These are phyloP conservation scores for Anguilla obscura DNA, from an alignment of 2,797 vertebrate species.

Conservation along the genomic window DNA sequence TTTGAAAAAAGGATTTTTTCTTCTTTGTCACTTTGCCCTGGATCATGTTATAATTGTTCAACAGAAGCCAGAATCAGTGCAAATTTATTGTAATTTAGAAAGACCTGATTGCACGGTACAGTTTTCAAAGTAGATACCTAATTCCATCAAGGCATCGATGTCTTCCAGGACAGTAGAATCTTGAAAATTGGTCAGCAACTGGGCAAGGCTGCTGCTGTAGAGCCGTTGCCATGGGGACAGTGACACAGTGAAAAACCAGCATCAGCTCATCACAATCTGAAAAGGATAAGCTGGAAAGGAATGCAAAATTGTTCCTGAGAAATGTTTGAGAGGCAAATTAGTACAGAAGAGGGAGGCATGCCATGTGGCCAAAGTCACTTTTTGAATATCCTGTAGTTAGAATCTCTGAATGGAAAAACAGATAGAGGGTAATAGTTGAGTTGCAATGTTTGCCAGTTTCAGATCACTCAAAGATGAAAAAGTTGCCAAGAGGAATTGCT, in stretches of 20 bases:
- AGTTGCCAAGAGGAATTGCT: background rate
- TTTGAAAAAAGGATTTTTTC: slow-evolving; percentile 38
- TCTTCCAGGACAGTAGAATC: background rate
- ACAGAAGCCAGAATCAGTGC: slow-evolving; percentile 45
- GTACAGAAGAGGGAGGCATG: background rate
- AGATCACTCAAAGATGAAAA: background rate
- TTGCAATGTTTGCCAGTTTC: background rate
- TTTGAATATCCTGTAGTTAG: background rate
- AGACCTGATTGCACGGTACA: slow-evolving; percentile 23
- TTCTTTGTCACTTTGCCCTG: slow-evolving; percentile 59
- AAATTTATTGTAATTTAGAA: slow-evolving; percentile 28
- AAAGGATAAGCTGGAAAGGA: background rate
- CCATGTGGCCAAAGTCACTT: background rate
- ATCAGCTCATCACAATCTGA: background rate
- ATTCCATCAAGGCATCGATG: background rate
- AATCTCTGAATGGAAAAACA: background rate
- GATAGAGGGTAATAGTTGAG: background rate
- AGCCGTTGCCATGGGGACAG: slow-evolving; percentile 30
- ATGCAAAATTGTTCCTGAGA: background rate
- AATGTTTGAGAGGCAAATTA: background rate
- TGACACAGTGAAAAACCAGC: slow-evolving; percentile 1
- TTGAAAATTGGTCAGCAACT: slow-evolving; percentile 21
- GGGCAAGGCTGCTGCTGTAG: slow-evolving; percentile 9
- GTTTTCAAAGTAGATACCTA: background rate
- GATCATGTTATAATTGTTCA: slow-evolving; percentile 50